A percentile compares a stretch with the other conserved stretches of the same genome.
These are phyloP conservation scores for Chionoecetes opilio DNA, from an alignment of 1,140 invertebrate genomes.

Conservation along the genomic window DNA sequence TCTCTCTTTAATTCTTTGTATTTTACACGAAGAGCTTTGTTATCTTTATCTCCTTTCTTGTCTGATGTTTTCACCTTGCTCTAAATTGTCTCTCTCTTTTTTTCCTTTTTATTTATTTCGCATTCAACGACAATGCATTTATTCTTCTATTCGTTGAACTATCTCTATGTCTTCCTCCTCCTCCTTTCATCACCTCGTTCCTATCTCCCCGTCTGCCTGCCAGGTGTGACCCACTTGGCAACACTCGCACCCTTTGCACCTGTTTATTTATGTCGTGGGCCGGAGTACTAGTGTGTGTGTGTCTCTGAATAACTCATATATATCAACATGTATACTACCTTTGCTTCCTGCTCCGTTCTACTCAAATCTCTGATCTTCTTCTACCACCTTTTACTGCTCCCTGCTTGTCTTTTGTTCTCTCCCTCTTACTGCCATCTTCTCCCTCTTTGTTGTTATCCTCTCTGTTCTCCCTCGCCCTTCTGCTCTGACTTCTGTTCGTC, in stretches of 20 bases:
- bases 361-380: not conserved
- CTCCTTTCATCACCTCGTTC: not conserved
- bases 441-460: not conserved
- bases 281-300: not conserved
- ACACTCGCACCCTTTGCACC: not conserved
- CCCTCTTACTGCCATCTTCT: not conserved
- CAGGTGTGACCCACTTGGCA: conserved; percentile 24
- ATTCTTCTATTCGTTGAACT: not conserved
- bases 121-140: not conserved
- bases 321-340: not conserved
- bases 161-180: not conserved
- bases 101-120: not conserved
- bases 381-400: not conserved
- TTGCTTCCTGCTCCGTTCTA: not conserved
- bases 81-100: not conserved
- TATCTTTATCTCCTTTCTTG: not conserved
- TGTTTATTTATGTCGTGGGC: not conserved
- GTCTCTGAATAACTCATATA: conserved; percentile 12
- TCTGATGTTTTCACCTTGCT: not conserved
- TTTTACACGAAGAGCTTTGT: not conserved
- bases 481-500: too few species aligned
- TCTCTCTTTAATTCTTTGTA: not conserved
- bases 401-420: not conserved
- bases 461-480: not conserved
- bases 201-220: not conserved